Evolutionary conservation across 2,113 vertebrate species (phyloP), one percentile per base, ranked within the genome.

Genomic region (Siniperca knerii): DNA sequence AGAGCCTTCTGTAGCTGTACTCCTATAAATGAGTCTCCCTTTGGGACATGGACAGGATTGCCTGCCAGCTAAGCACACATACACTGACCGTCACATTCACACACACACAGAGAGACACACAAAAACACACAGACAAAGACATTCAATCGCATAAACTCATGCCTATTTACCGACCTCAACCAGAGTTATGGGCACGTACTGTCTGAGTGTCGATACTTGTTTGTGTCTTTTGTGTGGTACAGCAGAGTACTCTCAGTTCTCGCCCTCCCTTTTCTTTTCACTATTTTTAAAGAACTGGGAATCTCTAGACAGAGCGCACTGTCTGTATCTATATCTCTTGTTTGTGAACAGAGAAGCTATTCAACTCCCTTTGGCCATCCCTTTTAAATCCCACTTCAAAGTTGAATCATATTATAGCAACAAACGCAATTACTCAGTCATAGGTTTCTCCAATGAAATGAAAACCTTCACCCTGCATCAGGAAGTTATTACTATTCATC

Each of bases 11-110:
- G 77, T 69, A 13, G 54, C 60, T 83, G 84, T 84, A 75, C 88
- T 87, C 78, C 67, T 44, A 50, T 73, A 90, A 91, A 89, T 89
- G 87, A 93, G 86, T 75, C 78, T 92, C 79, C 84, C 86, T 86
- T 25, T 71, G 85, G 87, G 92, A 91, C 81, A 35, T 58, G 2
- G 83, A 40, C 85, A 5, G 77, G 80, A 90, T 79, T 86, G 86
- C 66, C 80, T 89, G 83, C 81, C 85, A 77, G 84, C 87, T 54
- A 72, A 64, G 61, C 69, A 55, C 80, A 83, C 68, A 61, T 12
- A 74, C 72, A 68, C 25, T 74, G 64, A 80, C 77, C 61, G 54
- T 3, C 37, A 67, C 66, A 67, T 16, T 57, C 80, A 84, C 68
- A 54, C 0, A 29, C 40, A 67, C 48, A 60, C 15, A 42, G 16